A percentile compares a stretch with the other conserved stretches of the same genome.
Evolutionary conservation across 2,888 invertebrate species (phyloP).

Genomic region (Neocrepidodera transversa): DNA sequence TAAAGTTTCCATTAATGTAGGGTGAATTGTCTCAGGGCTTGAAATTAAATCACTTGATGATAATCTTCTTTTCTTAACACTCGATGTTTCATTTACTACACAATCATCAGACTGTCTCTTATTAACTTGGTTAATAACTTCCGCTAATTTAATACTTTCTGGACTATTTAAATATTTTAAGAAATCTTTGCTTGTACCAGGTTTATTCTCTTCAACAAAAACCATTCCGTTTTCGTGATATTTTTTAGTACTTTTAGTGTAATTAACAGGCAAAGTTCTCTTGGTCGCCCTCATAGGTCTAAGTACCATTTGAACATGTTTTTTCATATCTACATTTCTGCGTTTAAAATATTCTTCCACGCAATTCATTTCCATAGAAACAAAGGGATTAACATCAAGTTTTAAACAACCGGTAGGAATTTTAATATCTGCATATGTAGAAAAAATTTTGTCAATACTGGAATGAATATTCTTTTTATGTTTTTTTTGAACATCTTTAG

Average conservation of each 20-base stretch:
- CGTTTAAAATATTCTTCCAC: constrained; percentile 7
- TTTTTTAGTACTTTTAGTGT: neutral
- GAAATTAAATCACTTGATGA: neutral
- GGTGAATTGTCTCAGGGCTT: neutral
- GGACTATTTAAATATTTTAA: neutral
- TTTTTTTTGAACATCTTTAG: too few relatives aligned
- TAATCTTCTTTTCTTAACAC: neutral
- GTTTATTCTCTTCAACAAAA: neutral
- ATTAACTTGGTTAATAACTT: neutral
- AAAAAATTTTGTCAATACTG: neutral
- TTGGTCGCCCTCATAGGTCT: neutral
- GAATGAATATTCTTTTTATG: constrained; percentile 1
- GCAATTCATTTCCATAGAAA: constrained; percentile 7
- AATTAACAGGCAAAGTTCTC: neutral
- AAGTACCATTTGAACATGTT: neutral
- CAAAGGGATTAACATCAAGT: neutral
- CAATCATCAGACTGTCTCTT: neutral
- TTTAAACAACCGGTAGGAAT: neutral
- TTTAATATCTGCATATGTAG: neutral
- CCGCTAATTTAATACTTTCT: neutral
- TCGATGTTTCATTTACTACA: neutral
- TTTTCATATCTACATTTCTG: neutral
- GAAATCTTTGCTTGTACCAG: neutral
- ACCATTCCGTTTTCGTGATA: neutral
- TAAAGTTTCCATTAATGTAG: constrained; percentile 12